A percentile compares a stretch with the other conserved stretches of the same genome.
Evolutionary conservation across 2,888 invertebrate species (phyloP).

Genomic region (Metacarcinus magister): DNA sequence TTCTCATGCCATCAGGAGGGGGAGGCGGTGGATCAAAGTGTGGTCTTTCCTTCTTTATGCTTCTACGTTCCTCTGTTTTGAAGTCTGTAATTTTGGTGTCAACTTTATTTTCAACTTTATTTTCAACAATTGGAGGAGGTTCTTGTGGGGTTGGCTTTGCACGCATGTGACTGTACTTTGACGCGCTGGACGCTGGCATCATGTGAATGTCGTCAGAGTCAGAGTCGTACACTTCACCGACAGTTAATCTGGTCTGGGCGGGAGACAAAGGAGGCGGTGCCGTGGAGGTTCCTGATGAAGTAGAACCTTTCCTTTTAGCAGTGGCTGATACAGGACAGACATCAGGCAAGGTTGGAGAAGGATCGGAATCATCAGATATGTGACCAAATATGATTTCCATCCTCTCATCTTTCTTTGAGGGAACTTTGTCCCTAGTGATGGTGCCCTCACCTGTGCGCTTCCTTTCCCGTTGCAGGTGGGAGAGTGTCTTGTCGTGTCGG

Average conservation of each 20-base stretch:
- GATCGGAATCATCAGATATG: slow-evolving; percentile 88
- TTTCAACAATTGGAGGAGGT: slow-evolving; percentile 55
- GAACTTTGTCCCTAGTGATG: slow-evolving; percentile 63
- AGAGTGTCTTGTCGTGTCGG: slow-evolving; percentile 67
- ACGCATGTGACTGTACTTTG: slow-evolving; percentile 59
- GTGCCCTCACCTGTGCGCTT: slow-evolving; percentile 72
- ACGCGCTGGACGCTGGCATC: slow-evolving; percentile 55
- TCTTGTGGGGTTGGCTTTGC: slow-evolving; percentile 65
- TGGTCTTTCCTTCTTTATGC: slow-evolving; percentile 65
- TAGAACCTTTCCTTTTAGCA: slow-evolving; percentile 76
- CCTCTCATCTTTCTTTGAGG: slow-evolving; percentile 87
- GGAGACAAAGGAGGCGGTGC: slow-evolving; percentile 77
- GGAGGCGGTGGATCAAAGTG: slow-evolving; percentile 61
- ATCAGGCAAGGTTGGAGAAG: slow-evolving; percentile 70
- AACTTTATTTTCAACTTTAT: slow-evolving; percentile 63
- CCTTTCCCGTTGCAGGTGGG: slow-evolving; percentile 73
- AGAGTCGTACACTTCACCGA: slow-evolving; percentile 74
- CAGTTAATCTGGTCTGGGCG: slow-evolving; percentile 65
- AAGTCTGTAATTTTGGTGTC: slow-evolving; percentile 61
- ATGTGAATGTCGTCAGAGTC: slow-evolving; percentile 80
- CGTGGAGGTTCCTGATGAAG: slow-evolving; percentile 79
- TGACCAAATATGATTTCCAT: slow-evolving; percentile 96
- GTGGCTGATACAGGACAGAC: slow-evolving; percentile 77
- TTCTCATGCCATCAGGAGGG: slow-evolving; percentile 67
- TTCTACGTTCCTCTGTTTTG: slow-evolving; percentile 68